Evolutionary conservation across 2,888 invertebrate genomes (phyloP), one percentile per base, ranked within the genome.

Genomic region (Meloe dianella): DNA sequence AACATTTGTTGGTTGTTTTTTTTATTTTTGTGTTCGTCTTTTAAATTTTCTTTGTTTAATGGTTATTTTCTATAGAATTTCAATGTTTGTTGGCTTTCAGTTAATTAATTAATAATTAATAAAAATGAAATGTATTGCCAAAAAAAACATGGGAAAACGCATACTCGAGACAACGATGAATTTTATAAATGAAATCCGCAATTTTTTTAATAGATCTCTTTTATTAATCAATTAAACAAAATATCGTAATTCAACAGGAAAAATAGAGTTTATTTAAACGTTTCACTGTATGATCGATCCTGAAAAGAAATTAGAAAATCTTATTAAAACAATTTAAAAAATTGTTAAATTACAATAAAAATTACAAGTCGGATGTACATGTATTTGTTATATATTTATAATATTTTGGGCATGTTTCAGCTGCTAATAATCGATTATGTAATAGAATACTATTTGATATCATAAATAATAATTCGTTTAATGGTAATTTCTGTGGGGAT

Each of bases 361-460:
- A 87, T 85, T 67, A 87, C 87, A 85, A 83, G 75, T 82, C 77
- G 68, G 84, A 85, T 14, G 87, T 86, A 69, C 86, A 86, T 0
- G 85, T 85, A 70, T 83, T 83, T 81, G 87, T 84, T 74, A 87
- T 79, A 75, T 87, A 87, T 70, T 84, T 78, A 73, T 87, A 87
- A 80, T 88, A 88, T 41, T 83, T 77, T 1, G 88, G 87, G 61
- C 87, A 87, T 0, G 84, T 85, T 58, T 87, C 85, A 32, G 86
- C 85, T 73, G 85, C 85, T 84, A 86, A 85, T 32, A 88, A 85
- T 0, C 86, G 78, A 47, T 86, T 86, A 78, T 88, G 87, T 78
- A 87, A 84, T 74, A 88, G 76, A 69, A 86, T 78, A 0, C 86
- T 87, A 69, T 87, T 87, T 73, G 86, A 86, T 51, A 85, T 54